Evolutionary conservation across 2,797 vertebrate genomes (phyloP).

Genomic region (Aythya fuligula): DNA sequence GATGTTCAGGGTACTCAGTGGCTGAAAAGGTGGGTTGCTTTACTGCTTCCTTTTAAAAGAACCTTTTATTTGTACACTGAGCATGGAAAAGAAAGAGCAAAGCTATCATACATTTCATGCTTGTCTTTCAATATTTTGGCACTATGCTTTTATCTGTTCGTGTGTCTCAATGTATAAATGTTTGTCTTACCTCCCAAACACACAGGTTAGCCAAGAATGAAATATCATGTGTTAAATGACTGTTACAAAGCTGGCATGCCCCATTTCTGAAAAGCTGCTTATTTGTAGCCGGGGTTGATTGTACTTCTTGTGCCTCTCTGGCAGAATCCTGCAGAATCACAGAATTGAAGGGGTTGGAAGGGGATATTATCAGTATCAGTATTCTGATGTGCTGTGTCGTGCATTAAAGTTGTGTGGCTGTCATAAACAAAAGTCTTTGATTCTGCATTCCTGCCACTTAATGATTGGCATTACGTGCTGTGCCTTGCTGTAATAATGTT

Average conservation of each 20-base stretch:
- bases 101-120: neutral
- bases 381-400: neutral
- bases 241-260: neutral
- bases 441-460: constrained; percentile 61
- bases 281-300: neutral
- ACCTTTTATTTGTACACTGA: neutral
- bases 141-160: neutral
- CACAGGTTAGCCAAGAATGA: neutral
- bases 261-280: neutral
- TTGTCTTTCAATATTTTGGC: neutral
- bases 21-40: neutral
- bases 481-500: constrained; percentile 45
- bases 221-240: neutral
- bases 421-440: constrained; percentile 56
- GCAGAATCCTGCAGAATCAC: neutral
- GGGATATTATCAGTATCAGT: neutral
- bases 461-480: constrained; percentile 53
- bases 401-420: neutral
- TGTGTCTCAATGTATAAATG: neutral
- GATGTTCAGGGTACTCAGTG: neutral
- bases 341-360: too few species aligned
- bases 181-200: neutral
- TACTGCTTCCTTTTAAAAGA: neutral
- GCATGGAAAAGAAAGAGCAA: neutral
- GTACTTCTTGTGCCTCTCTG: constrained; percentile 34